phyloP scores from a whole-genome alignment of 1,140 invertebrate species.

The Drosophila pachea region DNA sequence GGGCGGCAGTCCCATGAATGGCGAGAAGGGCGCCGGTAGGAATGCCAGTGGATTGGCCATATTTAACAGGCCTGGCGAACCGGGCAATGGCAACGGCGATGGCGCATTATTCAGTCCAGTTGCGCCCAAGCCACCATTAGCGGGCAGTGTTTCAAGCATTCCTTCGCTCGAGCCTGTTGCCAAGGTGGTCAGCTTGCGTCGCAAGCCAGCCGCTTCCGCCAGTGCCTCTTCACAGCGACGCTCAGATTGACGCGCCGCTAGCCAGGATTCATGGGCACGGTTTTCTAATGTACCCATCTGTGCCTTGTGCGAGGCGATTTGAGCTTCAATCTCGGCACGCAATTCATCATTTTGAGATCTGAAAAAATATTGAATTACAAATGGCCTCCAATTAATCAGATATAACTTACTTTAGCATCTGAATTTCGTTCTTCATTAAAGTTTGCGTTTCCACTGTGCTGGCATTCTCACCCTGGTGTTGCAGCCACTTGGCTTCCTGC shows the following conservation, averaged over 20 bases:
- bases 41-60: slow-evolving; percentile 79
- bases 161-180: slow-evolving; percentile 45
- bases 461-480: slow-evolving; percentile 90
- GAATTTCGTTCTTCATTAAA: slow-evolving; percentile 88
- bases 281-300: slow-evolving; percentile 87
- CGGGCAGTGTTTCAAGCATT: slow-evolving; percentile 4
- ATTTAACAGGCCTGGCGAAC: slow-evolving; percentile 63
- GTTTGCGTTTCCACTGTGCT: slow-evolving; percentile 88
- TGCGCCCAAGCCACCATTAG: slow-evolving; percentile 53
- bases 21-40: slow-evolving; percentile 80
- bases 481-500: slow-evolving; percentile 90
- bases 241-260: slow-evolving; percentile 86
- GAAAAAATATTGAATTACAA: not conserved
- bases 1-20: slow-evolving; percentile 79
- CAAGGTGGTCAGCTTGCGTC: slow-evolving; percentile 84
- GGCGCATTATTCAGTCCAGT: slow-evolving; percentile 48
- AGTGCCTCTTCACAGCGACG: slow-evolving; percentile 87
- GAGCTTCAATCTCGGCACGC: slow-evolving; percentile 88
- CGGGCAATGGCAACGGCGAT: slow-evolving; percentile 73
- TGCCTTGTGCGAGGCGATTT: slow-evolving; percentile 87
- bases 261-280: slow-evolving; percentile 88
- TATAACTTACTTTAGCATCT: slow-evolving; percentile 86
- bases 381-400: not conserved
- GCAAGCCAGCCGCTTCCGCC: slow-evolving; percentile 85
- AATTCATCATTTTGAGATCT: slow-evolving; percentile 86